Conservation (phyloP, 2,888 invertebrate species). For the Drosophila conformis region DNA sequence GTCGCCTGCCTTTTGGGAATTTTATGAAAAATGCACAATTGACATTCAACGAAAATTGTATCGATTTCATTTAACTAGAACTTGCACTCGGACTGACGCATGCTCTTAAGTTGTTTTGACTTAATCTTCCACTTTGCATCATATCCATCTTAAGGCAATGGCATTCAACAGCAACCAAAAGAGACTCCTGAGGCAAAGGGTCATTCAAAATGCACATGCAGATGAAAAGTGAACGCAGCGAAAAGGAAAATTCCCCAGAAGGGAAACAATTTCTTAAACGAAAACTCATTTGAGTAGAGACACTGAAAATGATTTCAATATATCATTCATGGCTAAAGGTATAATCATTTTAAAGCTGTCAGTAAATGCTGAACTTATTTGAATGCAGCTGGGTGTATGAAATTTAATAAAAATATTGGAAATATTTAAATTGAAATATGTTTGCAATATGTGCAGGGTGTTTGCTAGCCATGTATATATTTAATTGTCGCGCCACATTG, state of each 20-base stretch:
- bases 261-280: conserved; percentile 48
- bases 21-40: not conserved
- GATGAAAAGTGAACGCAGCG: conserved; percentile 9
- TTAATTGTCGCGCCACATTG: conserved; percentile 7
- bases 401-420: not conserved
- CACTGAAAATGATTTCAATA: not conserved
- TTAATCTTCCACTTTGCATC: not conserved
- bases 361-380: not conserved
- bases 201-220: conserved; percentile 47
- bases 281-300: conserved; percentile 20
- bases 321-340: not conserved
- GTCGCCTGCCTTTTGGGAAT: not conserved
- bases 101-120: not conserved
- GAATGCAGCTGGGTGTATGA: not conserved
- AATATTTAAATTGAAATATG: not conserved
- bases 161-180: not conserved
- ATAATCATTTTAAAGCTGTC: not conserved
- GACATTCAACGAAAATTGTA: not conserved
- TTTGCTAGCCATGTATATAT: not conserved
- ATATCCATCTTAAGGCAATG: not conserved
- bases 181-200: conserved; percentile 13
- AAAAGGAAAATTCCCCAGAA: conserved; percentile 47
- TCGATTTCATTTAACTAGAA: not conserved
- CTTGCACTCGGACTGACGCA: not conserved
- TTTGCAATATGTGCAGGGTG: conserved; percentile 1